Percentiles rank a stretch among this genome's conserved stretches.
These are phyloP conservation scores for Saccopteryx bilineata DNA, from an alignment of 2,113 vertebrate species.

Conservation along the genomic window DNA sequence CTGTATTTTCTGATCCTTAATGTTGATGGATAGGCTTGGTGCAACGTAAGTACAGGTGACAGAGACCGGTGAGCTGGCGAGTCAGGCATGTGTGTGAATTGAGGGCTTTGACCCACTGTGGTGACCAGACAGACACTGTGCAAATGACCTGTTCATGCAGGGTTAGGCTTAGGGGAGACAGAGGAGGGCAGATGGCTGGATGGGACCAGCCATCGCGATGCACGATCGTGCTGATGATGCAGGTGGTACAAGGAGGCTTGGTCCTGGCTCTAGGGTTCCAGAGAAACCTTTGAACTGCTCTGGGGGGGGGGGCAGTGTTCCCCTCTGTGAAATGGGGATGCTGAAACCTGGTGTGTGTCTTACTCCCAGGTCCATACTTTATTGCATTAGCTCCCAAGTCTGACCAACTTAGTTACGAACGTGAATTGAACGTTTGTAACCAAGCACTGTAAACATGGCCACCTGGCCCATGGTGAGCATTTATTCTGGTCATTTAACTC, in stretches of 20 bases:
- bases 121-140: not conserved
- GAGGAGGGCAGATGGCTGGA: not conserved
- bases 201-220: too few relatives aligned
- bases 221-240: fast-evolving
- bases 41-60: not conserved
- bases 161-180: not conserved
- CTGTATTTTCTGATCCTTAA: not conserved
- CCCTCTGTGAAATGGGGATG: not conserved
- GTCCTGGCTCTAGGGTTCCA: not conserved
- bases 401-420: not conserved
- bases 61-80: not conserved
- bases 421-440: not conserved
- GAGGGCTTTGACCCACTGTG: not conserved
- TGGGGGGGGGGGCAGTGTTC: not conserved
- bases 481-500: not conserved
- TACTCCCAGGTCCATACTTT: not conserved
- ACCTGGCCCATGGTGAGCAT: not conserved
- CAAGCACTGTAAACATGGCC: not conserved
- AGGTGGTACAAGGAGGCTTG: not conserved
- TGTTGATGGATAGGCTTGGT: not conserved
- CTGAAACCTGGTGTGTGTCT: not conserved
- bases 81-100: not conserved
- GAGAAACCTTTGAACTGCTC: not conserved
- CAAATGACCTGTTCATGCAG: not conserved
- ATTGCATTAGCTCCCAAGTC: not conserved